A percentile compares a stretch with the other conserved stretches of the same genome.
Evolutionary conservation across 2,888 invertebrate genomes (phyloP).

Genomic region (Lasioglossum marginatum): DNA sequence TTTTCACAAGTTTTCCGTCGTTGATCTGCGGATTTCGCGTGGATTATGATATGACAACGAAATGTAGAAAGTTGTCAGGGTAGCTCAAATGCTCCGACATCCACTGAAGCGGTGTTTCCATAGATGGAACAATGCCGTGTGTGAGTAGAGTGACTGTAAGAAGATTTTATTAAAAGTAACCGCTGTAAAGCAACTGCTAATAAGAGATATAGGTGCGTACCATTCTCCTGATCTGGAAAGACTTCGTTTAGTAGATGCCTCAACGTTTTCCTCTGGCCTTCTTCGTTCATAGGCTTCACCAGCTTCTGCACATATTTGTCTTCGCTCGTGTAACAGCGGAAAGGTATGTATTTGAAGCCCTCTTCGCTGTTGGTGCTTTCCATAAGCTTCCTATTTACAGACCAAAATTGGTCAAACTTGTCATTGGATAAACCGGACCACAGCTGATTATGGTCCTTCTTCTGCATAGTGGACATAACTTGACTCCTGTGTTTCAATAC

Average conservation of each 20-base stretch:
- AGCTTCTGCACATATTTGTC: conserved; percentile 91
- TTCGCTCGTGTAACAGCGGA: conserved; percentile 90
- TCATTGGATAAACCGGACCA: conserved; percentile 98
- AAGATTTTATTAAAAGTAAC: conserved; percentile 10
- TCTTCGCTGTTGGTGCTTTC: conserved; percentile 92
- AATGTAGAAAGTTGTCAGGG: conserved; percentile 99
- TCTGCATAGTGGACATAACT: conserved; percentile 96
- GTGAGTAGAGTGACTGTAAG: conserved; percentile 90
- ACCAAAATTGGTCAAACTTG: conserved; percentile 99
- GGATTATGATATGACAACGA: conserved; percentile 86
- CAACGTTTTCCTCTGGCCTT: conserved; percentile 90
- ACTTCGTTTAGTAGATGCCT: conserved; percentile 90
- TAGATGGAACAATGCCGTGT: conserved; percentile 95
- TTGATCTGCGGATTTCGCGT: conserved; percentile 16
- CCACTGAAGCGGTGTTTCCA: conserved; percentile 97
- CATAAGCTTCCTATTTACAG: conserved; percentile 97
- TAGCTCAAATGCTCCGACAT: conserved; percentile 98
- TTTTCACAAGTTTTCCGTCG: conserved; percentile 25
- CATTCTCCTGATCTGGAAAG: conserved; percentile 87
- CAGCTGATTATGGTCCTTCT: conserved; percentile 98
- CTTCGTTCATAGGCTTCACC: conserved; percentile 90
- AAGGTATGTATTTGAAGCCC: conserved; percentile 95
- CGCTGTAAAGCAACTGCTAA: background rate
- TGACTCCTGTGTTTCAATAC: conserved; percentile 97
- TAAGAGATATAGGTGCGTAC: conserved; percentile 71